Evolutionary conservation across 1,140 invertebrate genomes (phyloP), one percentile per base, ranked within the genome.

Genomic region (Antheraea mylitta): DNA sequence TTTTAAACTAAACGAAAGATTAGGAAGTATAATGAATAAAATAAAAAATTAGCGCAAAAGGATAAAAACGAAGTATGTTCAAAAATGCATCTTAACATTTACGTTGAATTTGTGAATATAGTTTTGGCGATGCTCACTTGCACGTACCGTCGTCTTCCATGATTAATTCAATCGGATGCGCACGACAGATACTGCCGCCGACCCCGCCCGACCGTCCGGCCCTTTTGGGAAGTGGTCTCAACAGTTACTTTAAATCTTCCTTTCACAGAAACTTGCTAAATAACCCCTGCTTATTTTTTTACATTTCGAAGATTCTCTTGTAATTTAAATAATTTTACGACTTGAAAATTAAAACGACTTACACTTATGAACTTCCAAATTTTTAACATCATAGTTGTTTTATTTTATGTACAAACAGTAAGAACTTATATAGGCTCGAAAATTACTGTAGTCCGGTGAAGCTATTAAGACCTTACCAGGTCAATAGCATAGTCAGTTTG

Each of bases 151-250:
- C 71, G 73, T 66, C 81, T 80, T 74, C 75, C 78, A 78, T 83
- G 80, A 88, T 88, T 88, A 90, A 90, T 88, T 90, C 82, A 87
- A 85, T 88, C 85, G 82, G 85, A 85, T 80, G 77, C 77, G 78
- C 73, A 71, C 78, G 72, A 67, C 80, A 81, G 82, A 85, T 82
- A 80, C 80, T 76, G 7, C 19, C 18, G 30, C 77, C 80, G 81
- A 77, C 82, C 78, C 77, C 76, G 73, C 71, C 79, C 78, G 79
- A 13, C 22, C 71, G 48, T 22, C 22, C 71, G 59, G 72, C 80
- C 84, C 85, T 89, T 87, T 88, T 78, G 81, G 84, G 84, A 85
- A 87, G 82, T 77, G 69, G 69, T 77, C 73, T 78, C 75, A 82
- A 82, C 80, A 81, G 73, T 73, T 73, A 73, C 70, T 77, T 85